Conservation (phyloP, 2,797 vertebrate species). For the Tachyglossus aculeatus region DNA sequence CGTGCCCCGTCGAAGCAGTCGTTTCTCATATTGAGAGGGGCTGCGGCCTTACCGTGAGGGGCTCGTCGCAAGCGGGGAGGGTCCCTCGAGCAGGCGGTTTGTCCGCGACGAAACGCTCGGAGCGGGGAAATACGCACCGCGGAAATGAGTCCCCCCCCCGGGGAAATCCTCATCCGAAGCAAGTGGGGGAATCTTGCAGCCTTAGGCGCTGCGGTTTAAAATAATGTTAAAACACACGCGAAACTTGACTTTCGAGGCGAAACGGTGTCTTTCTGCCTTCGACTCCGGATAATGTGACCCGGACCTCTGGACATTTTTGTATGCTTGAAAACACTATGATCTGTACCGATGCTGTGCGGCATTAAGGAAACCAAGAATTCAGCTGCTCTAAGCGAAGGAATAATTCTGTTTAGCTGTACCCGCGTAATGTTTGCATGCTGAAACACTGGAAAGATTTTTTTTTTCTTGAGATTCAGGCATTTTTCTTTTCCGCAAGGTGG, state of each 20-base stretch:
- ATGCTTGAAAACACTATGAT: slow-evolving; percentile 68
- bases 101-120: slow-evolving; percentile 46
- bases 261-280: slow-evolving; percentile 59
- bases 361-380: slow-evolving; percentile 63
- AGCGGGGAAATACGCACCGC: slow-evolving; percentile 49
- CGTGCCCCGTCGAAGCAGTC: slow-evolving; percentile 71
- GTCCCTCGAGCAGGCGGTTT: slow-evolving; percentile 62
- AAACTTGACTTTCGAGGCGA: slow-evolving; percentile 50
- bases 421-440: slow-evolving; percentile 76
- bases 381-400: slow-evolving; percentile 65
- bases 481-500: slow-evolving; percentile 54
- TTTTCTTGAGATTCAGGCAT: slow-evolving; percentile 46
- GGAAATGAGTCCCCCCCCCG: slow-evolving; percentile 32
- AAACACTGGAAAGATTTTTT: slow-evolving; percentile 71
- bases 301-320: slow-evolving; percentile 80
- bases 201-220: slow-evolving; percentile 26
- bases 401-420: slow-evolving; percentile 66
- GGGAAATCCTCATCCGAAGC: slow-evolving; percentile 36
- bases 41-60: slow-evolving; percentile 68
- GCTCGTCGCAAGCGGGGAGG: slow-evolving; percentile 71
- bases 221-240: slow-evolving; percentile 28
- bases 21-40: slow-evolving; percentile 82
- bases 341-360: slow-evolving; percentile 70
- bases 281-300: slow-evolving; percentile 67
- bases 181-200: slow-evolving; percentile 23